phyloP scores from a whole-genome alignment of 2,797 vertebrate species.

The Pitangus sulphuratus region DNA sequence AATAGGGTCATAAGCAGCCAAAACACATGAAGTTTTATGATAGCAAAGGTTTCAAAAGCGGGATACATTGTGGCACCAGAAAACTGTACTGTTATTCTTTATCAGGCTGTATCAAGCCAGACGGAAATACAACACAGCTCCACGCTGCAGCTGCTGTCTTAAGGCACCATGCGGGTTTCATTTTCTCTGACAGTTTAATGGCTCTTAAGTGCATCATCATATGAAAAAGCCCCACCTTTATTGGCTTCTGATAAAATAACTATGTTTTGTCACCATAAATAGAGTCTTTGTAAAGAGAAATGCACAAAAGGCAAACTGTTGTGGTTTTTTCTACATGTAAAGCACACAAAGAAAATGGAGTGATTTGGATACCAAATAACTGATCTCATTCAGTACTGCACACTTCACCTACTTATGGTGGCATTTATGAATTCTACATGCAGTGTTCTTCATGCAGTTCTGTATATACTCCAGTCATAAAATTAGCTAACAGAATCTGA shows the following conservation, averaged over 20 bases:
- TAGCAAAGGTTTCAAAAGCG: neutral
- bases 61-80: neutral
- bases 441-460: neutral
- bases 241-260: neutral
- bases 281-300: neutral
- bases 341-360: neutral
- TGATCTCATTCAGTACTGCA: neutral
- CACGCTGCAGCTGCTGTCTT: neutral
- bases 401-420: rapidly evolving
- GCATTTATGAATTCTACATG: neutral
- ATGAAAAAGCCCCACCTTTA: neutral
- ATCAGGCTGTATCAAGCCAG: neutral
- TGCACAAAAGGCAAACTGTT: neutral
- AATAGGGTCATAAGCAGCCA: neutral
- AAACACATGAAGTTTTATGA: neutral
- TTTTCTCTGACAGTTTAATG: neutral
- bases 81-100: neutral
- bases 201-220: neutral
- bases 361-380: neutral
- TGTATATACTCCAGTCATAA: neutral
- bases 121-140: neutral
- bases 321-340: neutral
- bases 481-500: neutral
- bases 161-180: neutral
- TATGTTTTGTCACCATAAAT: neutral